A percentile compares a stretch with the other conserved stretches of the same genome.
Conservation (phyloP, 2,113 vertebrate species). For the Garra rufa region DNA sequence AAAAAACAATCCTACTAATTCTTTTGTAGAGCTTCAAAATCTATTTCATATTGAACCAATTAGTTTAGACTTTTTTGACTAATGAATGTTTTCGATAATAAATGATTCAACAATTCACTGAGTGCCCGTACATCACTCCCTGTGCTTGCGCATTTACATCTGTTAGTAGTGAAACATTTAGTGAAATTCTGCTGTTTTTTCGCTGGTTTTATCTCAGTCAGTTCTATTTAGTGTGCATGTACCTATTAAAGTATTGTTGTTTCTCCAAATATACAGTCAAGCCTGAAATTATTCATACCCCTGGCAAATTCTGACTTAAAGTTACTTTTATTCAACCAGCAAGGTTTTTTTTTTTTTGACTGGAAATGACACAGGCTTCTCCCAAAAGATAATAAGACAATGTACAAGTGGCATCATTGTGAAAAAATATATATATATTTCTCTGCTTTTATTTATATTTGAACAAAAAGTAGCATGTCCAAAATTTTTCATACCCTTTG, state of each 20-base stretch:
- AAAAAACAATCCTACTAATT: neutral
- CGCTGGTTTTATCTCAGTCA: neutral
- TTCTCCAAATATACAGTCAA: neutral
- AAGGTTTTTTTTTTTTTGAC: no score
- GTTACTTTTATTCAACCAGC: no score
- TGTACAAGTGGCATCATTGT: no score
- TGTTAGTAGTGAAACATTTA: neutral
- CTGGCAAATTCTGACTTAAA: no score
- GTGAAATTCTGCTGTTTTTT: neutral
- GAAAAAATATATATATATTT: no score
- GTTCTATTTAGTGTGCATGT: neutral
- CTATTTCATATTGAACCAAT: neutral
- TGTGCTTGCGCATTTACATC: neutral
- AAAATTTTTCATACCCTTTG: no score
- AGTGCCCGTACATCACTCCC: neutral
- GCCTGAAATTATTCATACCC: no score
- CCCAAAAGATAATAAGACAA: no score
- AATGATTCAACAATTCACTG: neutral
- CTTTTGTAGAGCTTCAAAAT: neutral
- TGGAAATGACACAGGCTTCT: no score
- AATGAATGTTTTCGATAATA: neutral
- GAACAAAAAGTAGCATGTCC: no score
- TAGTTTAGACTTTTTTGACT: neutral
- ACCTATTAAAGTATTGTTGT: neutral
- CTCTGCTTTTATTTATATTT: no score